Evolutionary conservation across 2,113 vertebrate genomes (phyloP).

Genomic region (Thamnaconus septentrionalis): DNA sequence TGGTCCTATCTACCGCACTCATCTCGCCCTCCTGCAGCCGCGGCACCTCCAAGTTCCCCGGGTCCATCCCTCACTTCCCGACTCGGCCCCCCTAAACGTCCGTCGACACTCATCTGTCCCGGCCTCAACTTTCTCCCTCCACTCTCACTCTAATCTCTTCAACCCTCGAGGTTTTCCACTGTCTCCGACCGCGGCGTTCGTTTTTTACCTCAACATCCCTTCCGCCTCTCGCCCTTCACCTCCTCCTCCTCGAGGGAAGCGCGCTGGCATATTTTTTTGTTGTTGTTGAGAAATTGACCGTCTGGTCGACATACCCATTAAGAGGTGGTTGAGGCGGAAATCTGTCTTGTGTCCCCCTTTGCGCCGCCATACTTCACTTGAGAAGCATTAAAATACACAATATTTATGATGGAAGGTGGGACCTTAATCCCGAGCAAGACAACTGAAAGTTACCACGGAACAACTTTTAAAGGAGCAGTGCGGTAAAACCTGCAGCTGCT

Average conservation of each 20-base stretch:
- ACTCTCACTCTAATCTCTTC: slow-evolving; percentile 26
- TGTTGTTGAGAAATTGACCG: slow-evolving; percentile 29
- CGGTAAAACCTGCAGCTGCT: not conserved
- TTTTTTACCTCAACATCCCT: slow-evolving; percentile 15
- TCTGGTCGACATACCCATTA: slow-evolving; percentile 34
- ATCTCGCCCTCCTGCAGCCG: no score
- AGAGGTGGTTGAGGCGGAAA: slow-evolving; percentile 9
- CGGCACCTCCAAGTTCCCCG: no score
- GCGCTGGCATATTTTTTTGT: slow-evolving; percentile 2
- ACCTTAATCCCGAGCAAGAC: not conserved
- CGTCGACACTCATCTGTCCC: no score
- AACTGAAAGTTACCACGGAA: not conserved
- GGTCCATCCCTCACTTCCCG: no score
- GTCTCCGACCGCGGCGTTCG: not conserved
- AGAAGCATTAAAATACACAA: slow-evolving; percentile 2
- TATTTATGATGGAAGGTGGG: not conserved
- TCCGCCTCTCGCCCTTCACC: slow-evolving; percentile 45
- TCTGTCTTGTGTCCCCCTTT: slow-evolving; percentile 15
- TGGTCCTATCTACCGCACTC: no score
- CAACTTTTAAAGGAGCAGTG: not conserved
- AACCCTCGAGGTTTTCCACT: no score
- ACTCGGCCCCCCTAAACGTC: slow-evolving; percentile 3
- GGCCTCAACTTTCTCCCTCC: slow-evolving; percentile 32
- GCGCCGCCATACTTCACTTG: not conserved
- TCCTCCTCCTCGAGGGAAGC: slow-evolving; percentile 38